phyloP scores from a whole-genome alignment of 2,888 invertebrate species.

The Rhingia rostrata region DNA sequence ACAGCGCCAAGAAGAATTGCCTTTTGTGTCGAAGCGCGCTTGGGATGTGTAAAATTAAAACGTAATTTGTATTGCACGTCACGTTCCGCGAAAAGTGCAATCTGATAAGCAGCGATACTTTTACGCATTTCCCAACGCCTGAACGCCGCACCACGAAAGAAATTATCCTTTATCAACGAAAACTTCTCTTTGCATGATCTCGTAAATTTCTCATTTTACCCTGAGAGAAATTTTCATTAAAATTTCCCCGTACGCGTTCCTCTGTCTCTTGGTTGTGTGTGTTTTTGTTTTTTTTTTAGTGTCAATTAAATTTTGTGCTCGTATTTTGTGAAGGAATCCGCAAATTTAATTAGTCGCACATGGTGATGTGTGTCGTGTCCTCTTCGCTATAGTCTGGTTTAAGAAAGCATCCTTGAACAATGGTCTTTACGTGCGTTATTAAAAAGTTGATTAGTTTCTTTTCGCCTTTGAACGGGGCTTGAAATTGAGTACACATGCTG shows the following conservation, averaged over 20 bases:
- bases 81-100: constrained; percentile 7
- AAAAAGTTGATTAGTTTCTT: background rate
- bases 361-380: background rate
- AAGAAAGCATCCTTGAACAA: background rate
- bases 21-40: background rate
- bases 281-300: background rate
- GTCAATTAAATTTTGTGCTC: constrained; percentile 3
- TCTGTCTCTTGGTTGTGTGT: no score
- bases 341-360: background rate
- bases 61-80: constrained; percentile 15
- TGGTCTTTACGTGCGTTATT: background rate
- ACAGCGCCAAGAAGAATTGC: background rate
- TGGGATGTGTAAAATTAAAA: constrained; percentile 6
- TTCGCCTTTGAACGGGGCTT: background rate
- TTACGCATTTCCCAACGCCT: background rate
- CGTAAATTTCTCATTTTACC: constrained; percentile 4
- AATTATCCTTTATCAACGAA: constrained; percentile 1
- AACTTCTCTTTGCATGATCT: background rate
- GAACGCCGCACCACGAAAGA: background rate
- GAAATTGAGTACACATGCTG: background rate
- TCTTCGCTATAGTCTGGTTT: background rate
- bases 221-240: constrained; percentile 10
- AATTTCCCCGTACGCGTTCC: background rate
- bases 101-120: constrained; percentile 4
- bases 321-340: background rate